Percentiles rank a stretch among this genome's conserved stretches.
Evolutionary conservation across 2,113 vertebrate genomes (phyloP).

Genomic region (Burhinus oedicnemus): DNA sequence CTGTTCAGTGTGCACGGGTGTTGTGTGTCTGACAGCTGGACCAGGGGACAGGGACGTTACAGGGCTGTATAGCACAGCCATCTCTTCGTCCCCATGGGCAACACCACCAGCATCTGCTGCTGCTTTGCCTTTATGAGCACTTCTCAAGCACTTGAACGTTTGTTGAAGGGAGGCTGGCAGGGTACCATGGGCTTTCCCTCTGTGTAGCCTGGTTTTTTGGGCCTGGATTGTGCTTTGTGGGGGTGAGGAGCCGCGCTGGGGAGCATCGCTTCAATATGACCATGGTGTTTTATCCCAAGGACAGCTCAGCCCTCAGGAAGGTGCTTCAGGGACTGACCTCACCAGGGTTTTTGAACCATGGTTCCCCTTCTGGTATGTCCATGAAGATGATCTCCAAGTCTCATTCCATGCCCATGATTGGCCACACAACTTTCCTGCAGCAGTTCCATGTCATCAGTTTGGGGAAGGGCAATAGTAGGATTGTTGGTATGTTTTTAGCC

Average conservation of each 20-base stretch:
- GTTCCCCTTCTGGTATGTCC: background rate
- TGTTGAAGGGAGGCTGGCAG: background rate
- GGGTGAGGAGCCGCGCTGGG: fast-evolving
- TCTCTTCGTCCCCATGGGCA: background rate
- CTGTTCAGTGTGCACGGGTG: fast-evolving
- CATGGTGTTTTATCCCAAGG: background rate
- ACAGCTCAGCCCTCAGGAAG: background rate
- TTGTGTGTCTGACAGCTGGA: background rate
- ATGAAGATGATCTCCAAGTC: background rate
- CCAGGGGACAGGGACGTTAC: background rate
- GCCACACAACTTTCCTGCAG: background rate
- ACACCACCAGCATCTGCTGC: background rate
- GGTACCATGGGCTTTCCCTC: background rate
- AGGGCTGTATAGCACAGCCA: background rate
- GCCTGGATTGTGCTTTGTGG: background rate
- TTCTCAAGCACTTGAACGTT: background rate
- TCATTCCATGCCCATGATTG: background rate
- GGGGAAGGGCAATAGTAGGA: background rate
- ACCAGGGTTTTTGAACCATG: background rate
- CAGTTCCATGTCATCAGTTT: background rate
- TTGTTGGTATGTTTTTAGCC: background rate
- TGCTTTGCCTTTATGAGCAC: background rate
- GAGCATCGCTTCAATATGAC: fast-evolving
- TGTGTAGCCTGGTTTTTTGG: background rate
- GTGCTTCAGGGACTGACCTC: background rate